Base-by-base conservation (phyloP, 2,113 vertebrate species). In the Erythrocercus mccallii region DNA sequence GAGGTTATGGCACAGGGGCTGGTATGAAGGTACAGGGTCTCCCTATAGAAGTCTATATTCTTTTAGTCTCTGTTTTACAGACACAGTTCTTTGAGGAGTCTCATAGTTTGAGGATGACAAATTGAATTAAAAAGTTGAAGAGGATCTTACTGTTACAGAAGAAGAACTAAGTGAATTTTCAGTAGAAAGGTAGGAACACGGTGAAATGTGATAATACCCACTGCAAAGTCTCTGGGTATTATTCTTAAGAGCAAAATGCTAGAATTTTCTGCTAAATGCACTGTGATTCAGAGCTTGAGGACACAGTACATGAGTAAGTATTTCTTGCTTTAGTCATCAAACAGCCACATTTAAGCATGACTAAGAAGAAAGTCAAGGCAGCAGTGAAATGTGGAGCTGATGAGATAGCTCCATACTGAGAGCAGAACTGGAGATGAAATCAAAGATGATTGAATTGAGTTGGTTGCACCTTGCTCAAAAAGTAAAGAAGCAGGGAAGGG, bases 331-430 rank as follows among this genome's bases (percentile, higher is more conserved):
- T 51, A 86, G 44, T 78, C 86, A 91, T 78, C 72, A 68, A 88
- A 77, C 31, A 91, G 69, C 65, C 53, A 81, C 38, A 68, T 60
- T 71, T 83, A 94, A 93, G 72, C 65, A 88, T 80, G 61, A 74
- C 68, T 83, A 66, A 94, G 80, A 74, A 90, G 88, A 90, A 86
- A 90, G 64, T 40, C 80, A 93, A 86, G 64, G 72, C 50, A 88
- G 47, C 2, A 5, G 25, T 88, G 80, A 54, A 92, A 81, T 23
- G 27, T 78, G 72, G 44, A 74, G 24, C 48, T 90, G 80, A 72
- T 92, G 85, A 88, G 68, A 73, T 81, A 81, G 54, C 47, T 82
- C 47, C 35, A 37, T 70, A 56, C 27, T 27, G 37, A 70, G 54
- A 66, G 37, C 24, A 83, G 61, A 83, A 61, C 56, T 70, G 42